These are phyloP conservation scores for Nomada lathburiana DNA, from an alignment of 2,888 invertebrate species.

Conservation along the genomic window DNA sequence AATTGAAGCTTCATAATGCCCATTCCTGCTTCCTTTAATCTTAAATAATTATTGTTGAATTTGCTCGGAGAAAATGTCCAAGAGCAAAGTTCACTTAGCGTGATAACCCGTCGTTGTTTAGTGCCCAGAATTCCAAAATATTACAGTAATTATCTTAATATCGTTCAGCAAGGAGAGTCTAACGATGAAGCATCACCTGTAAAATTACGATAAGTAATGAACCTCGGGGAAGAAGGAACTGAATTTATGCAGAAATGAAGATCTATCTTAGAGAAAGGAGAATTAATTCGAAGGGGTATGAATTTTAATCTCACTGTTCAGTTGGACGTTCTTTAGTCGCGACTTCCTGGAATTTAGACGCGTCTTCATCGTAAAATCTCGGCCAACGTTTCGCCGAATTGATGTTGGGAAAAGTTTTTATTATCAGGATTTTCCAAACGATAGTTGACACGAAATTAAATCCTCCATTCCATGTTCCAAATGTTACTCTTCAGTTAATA, in stretches of 20 bases:
- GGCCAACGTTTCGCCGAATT: neutral
- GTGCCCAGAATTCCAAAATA: constrained; percentile 35
- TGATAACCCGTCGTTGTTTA: constrained; percentile 33
- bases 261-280: constrained; percentile 37
- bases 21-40: neutral
- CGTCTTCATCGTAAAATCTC: constrained; percentile 6
- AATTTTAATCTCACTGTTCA: constrained; percentile 27
- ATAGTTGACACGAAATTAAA: neutral
- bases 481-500: too few species aligned
- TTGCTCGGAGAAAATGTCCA: constrained; percentile 1
- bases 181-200: constrained; percentile 50
- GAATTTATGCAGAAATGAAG: constrained; percentile 37
- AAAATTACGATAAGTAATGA: constrained; percentile 51
- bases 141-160: constrained; percentile 51
- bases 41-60: neutral
- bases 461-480: too few species aligned
- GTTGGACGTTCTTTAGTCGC: constrained; percentile 13
- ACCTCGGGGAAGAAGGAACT: neutral
- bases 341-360: neutral
- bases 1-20: too few species aligned
- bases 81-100: neutral
- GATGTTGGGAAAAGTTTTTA: neutral
- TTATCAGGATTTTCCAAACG: neutral
- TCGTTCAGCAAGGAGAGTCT: constrained; percentile 32
- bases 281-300: constrained; percentile 38